These are phyloP conservation scores for Lochmaea crataegi DNA, from an alignment of 2,888 invertebrate genomes.

Conservation along the genomic window DNA sequence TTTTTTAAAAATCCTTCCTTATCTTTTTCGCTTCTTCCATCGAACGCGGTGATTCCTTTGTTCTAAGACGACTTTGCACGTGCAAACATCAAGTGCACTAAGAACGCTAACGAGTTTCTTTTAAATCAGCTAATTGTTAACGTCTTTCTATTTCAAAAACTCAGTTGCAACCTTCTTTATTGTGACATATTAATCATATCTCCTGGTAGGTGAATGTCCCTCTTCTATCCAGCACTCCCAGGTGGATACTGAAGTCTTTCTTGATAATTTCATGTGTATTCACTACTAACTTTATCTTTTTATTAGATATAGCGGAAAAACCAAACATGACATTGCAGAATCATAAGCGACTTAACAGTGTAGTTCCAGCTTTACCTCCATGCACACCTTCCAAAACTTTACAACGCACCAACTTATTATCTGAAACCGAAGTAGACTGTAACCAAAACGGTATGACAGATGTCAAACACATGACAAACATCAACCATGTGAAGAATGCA, in stretches of 20 bases:
- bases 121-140: too few species aligned
- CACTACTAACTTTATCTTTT: slow-evolving; percentile 7
- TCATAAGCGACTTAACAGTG: slow-evolving; percentile 69
- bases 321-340: slow-evolving; percentile 67
- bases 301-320: slow-evolving; percentile 27
- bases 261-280: neutral
- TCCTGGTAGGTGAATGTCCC: too few species aligned
- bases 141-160: too few species aligned
- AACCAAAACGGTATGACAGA: slow-evolving; percentile 53
- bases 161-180: too few species aligned
- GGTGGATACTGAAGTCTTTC: neutral
- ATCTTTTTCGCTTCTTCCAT: too few species aligned
- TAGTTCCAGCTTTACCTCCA: slow-evolving; percentile 35
- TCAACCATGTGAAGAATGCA: neutral
- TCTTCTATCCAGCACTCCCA: too few species aligned
- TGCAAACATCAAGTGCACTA: too few species aligned
- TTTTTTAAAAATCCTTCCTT: too few species aligned
- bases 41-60: too few species aligned
- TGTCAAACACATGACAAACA: slow-evolving; percentile 30
- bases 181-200: too few species aligned
- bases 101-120: too few species aligned
- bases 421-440: slow-evolving; percentile 46
- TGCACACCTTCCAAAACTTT: slow-evolving; percentile 19
- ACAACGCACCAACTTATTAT: slow-evolving; percentile 22
- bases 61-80: too few species aligned